Conservation (phyloP, 2,113 vertebrate genomes). For the Smithornis capensis region DNA sequence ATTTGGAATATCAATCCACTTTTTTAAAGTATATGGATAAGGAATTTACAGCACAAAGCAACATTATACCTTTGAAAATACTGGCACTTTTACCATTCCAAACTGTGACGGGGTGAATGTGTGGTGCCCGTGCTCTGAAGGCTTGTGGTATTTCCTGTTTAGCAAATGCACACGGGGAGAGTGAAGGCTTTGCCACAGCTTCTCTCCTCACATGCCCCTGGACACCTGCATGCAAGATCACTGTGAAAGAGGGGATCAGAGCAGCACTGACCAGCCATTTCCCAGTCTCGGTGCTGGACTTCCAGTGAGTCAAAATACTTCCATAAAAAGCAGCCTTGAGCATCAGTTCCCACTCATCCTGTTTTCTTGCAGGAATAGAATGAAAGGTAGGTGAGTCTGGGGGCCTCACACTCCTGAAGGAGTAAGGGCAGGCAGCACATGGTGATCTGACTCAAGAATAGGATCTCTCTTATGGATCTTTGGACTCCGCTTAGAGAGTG, state of each 20-base stretch:
- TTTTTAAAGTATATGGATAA: background rate
- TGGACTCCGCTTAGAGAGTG: background rate
- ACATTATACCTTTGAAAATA: background rate
- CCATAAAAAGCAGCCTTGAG: background rate
- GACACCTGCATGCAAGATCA: background rate
- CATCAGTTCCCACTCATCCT: background rate
- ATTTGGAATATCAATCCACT: background rate
- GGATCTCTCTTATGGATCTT: background rate
- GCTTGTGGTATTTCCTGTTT: accelerated
- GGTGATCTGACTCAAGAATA: background rate
- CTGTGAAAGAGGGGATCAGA: background rate
- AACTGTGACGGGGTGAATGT: background rate
- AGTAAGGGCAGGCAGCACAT: background rate
- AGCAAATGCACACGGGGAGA: background rate
- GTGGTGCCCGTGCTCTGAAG: background rate
- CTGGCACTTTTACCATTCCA: background rate
- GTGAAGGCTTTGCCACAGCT: background rate
- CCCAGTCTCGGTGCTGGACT: background rate
- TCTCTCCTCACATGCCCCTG: background rate
- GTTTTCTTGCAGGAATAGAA: background rate
- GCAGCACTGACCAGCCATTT: background rate
- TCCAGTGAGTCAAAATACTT: background rate
- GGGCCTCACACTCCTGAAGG: background rate
- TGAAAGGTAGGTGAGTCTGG: background rate
- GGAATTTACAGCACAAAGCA: background rate